Base-by-base conservation (phyloP, 2,888 invertebrate species). In the Tachina fera region DNA sequence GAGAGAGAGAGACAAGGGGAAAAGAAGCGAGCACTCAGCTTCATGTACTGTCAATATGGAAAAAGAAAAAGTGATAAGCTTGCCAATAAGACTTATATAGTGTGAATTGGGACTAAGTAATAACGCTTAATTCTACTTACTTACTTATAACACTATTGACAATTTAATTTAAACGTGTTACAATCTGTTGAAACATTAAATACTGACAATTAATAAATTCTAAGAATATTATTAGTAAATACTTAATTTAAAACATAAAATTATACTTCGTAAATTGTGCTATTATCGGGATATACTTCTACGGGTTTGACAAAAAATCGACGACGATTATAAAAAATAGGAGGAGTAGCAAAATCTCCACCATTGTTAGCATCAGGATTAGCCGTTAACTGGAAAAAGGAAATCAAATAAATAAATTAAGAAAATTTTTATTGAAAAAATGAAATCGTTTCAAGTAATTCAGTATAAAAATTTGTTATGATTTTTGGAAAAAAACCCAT, bases 221-320 rank as follows among this genome's bases (percentile, higher is more conserved):
- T 71, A 49, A 63, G 53, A 68, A n/a, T 51, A 68, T 47, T 68
- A 63, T 47, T 68, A 63, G 14, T 49, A 16, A 51, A 76, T 75
- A 75, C 49, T 63, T 39, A 68, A 11, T 65, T 63, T 19, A 67
- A 75, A 58, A 76, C 45, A 65, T 65, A 71, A 49, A 81, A 68
- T 84, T 87, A 87, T 70, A 78, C 56, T 75, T 84, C 45, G 75
- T 92, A 92, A 43, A 91, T 86, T 78, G 92, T 92, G 88, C 88
- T 91, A 84, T 92, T 91, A 84, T 90, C 91, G 76, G 89, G 88
- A 65, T 92, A 91, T 77, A 93, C 89, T 84, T 90, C 89, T 65
- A 92, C 89, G 49, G 92, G 91, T 87, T 91, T 92, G 14, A 93
- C 87, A 76, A 92, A 91, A 86, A 91, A 92, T 81, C 91, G 91